Evolutionary conservation across 2,113 vertebrate species (phyloP).

Genomic region (Columba livia): DNA sequence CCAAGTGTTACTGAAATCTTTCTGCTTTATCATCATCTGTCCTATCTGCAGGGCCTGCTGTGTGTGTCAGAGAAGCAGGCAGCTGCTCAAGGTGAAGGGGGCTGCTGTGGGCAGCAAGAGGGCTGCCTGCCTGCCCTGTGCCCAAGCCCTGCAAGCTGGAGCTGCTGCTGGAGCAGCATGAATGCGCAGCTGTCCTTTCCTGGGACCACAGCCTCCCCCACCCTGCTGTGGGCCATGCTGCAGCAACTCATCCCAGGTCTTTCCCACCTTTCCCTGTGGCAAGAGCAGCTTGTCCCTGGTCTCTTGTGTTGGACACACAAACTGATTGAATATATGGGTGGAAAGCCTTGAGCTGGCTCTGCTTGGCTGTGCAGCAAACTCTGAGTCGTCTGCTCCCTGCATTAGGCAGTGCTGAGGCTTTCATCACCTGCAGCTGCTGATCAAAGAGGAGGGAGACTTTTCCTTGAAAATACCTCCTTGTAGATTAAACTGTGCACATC

Average conservation of each 20-base stretch:
- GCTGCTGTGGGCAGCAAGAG: background rate
- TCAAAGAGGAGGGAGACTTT: background rate
- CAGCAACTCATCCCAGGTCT: background rate
- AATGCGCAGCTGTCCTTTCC: background rate
- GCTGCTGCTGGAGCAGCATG: background rate
- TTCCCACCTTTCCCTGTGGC: rapidly evolving
- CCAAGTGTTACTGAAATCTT: background rate
- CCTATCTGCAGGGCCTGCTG: background rate
- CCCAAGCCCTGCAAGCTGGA: background rate
- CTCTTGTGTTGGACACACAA: background rate
- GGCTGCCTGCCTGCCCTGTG: background rate
- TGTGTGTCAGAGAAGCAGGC: background rate
- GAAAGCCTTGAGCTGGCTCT: background rate
- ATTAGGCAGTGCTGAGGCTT: background rate
- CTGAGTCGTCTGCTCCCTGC: background rate
- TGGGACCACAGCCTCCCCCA: background rate
- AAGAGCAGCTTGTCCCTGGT: background rate
- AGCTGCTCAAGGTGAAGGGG: background rate
- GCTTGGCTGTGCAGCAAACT: background rate
- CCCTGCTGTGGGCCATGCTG: rapidly evolving
- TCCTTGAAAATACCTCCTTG: background rate
- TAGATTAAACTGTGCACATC: background rate
- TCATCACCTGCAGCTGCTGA: conserved; percentile 3
- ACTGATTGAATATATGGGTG: rapidly evolving
- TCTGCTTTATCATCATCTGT: background rate